These are phyloP conservation scores for Margaritifera margaritifera DNA, from an alignment of 2,888 invertebrate species.

Conservation along the genomic window DNA sequence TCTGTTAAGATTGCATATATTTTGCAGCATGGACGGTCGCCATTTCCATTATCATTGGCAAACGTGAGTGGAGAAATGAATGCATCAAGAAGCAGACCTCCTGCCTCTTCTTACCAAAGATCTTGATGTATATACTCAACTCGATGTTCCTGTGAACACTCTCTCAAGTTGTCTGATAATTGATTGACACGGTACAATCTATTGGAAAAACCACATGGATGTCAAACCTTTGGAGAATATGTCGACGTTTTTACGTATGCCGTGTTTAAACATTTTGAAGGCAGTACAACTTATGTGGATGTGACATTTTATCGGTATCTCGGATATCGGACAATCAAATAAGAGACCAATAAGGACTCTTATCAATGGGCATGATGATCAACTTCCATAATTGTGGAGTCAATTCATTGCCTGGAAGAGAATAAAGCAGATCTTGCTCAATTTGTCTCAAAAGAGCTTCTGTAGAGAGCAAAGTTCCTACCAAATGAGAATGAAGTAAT, in stretches of 20 bases:
- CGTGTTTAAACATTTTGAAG: constrained; percentile 12
- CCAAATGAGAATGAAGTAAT: neutral
- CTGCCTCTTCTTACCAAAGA: no score
- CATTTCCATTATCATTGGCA: no score
- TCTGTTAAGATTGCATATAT: no score
- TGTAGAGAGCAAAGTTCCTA: neutral
- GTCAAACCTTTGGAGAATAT: constrained; percentile 22
- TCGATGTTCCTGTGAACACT: no score
- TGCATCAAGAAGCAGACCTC: no score
- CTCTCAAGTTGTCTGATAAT: constrained; percentile 3
- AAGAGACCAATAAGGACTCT: neutral
- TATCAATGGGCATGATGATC: neutral
- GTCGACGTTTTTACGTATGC: constrained; percentile 11
- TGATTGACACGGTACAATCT: constrained; percentile 27
- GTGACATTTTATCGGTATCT: no score
- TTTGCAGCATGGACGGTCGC: no score
- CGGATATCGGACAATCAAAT: constrained; percentile 12
- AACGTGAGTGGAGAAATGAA: no score
- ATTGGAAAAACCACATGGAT: constrained; percentile 18
- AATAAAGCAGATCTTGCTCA: constrained; percentile 21
- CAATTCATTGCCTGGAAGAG: constrained; percentile 20
- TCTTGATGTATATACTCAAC: no score
- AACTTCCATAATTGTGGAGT: constrained; percentile 21
- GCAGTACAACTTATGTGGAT: neutral
- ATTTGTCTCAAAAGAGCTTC: constrained; percentile 8